Percentiles rank a stretch among this genome's conserved stretches.
These are phyloP conservation scores for Brachirus orientalis DNA, from an alignment of 2,113 vertebrate genomes.

Conservation along the genomic window DNA sequence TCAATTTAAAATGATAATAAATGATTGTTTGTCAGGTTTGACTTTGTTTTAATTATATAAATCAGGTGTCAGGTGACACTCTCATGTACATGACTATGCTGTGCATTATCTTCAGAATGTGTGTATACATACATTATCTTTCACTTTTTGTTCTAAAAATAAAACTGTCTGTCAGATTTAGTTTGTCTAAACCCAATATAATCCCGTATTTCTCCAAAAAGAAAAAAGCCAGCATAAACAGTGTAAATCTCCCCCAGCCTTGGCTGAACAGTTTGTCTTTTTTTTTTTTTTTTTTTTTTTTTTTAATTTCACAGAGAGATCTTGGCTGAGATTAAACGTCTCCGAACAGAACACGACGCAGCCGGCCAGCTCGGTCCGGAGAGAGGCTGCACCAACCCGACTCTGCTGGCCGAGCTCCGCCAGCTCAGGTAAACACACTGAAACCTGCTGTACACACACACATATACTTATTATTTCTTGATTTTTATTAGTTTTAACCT, in stretches of 20 bases:
- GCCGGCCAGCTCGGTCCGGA: constrained; percentile 91
- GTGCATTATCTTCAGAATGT: too few species aligned
- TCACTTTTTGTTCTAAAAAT: too few species aligned
- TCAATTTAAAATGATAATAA: too few species aligned
- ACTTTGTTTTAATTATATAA: too few species aligned
- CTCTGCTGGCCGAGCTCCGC: constrained; percentile 90
- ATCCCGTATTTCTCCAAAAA: too few species aligned
- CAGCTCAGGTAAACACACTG: constrained; percentile 85
- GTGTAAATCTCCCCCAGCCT: background rate
- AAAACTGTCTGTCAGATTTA: too few species aligned
- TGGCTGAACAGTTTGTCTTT: constrained; percentile 42
- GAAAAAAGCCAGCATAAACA: background rate
- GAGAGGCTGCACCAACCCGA: constrained; percentile 93
- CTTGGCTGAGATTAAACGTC: constrained; percentile 92
- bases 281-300: constrained; percentile 57
- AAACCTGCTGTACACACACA: background rate
- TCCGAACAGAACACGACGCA: constrained; percentile 91
- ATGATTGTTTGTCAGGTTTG: too few species aligned
- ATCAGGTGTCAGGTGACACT: too few species aligned
- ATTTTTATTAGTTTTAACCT: background rate
- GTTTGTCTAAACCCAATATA: too few species aligned
- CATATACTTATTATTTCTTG: background rate
- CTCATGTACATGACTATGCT: too few species aligned
- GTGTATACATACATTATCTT: too few species aligned
- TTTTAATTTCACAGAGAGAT: constrained; percentile 86